Evolutionary conservation across 2,113 vertebrate genomes (phyloP).

Genomic region (Speoplatyrhinus poulsoni): DNA sequence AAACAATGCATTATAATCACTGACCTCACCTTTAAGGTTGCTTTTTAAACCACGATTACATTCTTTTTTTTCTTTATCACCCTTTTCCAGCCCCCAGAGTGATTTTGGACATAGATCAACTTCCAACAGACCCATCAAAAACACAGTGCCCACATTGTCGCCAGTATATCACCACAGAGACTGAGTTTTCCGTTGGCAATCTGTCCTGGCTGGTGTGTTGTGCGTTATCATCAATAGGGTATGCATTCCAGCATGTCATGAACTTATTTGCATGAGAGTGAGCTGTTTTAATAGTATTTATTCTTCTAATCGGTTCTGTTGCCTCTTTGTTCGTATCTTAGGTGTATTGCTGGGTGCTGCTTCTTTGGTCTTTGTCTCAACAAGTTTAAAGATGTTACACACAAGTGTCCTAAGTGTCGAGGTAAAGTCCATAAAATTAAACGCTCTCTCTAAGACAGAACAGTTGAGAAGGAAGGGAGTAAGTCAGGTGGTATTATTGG

Average conservation of each 20-base stretch:
- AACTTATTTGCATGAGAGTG: constrained; percentile 26
- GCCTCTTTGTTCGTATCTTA: constrained; percentile 33
- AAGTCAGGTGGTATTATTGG: background rate
- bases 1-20: no score
- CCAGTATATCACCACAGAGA: constrained; percentile 65
- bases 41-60: no score
- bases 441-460: constrained; percentile 54
- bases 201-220: constrained; percentile 63
- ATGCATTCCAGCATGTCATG: constrained; percentile 14
- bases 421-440: constrained; percentile 43
- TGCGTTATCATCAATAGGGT: constrained; percentile 52
- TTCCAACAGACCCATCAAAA: constrained; percentile 44
- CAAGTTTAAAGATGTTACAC: constrained; percentile 54
- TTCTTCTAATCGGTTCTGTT: background rate
- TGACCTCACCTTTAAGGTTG: no score
- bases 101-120: constrained; percentile 47
- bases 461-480: background rate
- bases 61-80: no score
- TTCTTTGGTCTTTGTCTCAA: constrained; percentile 70
- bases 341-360: constrained; percentile 73
- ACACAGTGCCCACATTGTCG: constrained; percentile 71
- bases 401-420: constrained; percentile 72
- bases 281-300: background rate
- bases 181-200: constrained; percentile 29
- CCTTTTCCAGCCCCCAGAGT: constrained; percentile 62